These are phyloP conservation scores for Regulus satrapa DNA, from an alignment of 2,113 vertebrate genomes.

Conservation along the genomic window DNA sequence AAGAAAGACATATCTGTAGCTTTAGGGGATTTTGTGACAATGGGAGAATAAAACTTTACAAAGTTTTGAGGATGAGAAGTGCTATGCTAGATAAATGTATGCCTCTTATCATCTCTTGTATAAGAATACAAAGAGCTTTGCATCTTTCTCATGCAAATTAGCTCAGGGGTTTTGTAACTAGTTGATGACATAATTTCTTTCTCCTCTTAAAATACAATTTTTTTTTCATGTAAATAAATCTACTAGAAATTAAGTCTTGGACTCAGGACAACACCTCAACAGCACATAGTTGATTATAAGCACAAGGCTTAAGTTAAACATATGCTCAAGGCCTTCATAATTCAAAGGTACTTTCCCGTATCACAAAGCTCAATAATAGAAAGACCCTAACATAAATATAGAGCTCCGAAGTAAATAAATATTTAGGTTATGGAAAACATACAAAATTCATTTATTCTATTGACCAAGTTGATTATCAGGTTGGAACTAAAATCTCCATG, in stretches of 20 bases:
- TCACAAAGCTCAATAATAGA: not conserved
- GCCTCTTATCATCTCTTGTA: not conserved
- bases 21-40: conserved; percentile 25
- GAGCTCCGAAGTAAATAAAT: not conserved
- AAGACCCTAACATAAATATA: not conserved
- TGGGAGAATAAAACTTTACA: not conserved
- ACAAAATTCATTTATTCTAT: not conserved
- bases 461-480: not conserved
- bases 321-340: not conserved
- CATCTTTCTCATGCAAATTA: conserved; percentile 28
- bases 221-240: not conserved
- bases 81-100: not conserved
- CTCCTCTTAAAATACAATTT: not conserved
- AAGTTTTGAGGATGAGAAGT: conserved; percentile 7
- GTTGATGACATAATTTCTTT: not conserved
- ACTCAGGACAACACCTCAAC: not conserved
- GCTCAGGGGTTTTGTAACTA: not conserved
- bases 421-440: not conserved
- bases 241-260: not conserved
- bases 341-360: not conserved
- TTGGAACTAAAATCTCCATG: not conserved
- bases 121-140: not conserved
- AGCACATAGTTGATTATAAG: not conserved
- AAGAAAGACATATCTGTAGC: not conserved
- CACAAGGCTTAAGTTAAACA: not conserved